Evolutionary conservation across 2,888 invertebrate species (phyloP).

Genomic region (Nezara viridula): DNA sequence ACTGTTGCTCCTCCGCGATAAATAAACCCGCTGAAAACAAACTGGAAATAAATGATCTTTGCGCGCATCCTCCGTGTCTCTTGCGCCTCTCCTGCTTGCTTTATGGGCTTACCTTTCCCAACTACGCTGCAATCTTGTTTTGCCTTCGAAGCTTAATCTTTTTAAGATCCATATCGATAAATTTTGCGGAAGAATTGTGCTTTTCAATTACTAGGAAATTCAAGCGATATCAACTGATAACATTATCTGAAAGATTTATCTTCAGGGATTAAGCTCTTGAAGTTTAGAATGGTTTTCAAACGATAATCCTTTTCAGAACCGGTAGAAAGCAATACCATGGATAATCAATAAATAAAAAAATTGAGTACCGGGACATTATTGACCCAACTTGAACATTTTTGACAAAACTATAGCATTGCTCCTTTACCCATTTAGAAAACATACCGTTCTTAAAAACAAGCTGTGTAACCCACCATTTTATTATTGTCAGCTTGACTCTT

Average conservation of each 20-base stretch:
- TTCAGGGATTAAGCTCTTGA: neutral
- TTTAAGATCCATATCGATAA: neutral
- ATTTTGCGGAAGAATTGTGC: neutral
- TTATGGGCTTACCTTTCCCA: neutral
- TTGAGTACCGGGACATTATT: no score
- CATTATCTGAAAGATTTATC: neutral
- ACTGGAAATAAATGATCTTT: conserved; percentile 11
- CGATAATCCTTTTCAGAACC: neutral
- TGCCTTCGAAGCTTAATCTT: no score
- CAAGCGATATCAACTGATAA: neutral
- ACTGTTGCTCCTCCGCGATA: conserved; percentile 35
- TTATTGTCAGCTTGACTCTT: no score
- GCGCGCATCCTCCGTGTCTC: neutral
- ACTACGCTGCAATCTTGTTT: no score
- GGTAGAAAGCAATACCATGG: neutral
- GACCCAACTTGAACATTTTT: no score
- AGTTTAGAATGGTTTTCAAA: neutral
- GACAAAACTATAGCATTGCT: no score
- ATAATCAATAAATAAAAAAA: no score
- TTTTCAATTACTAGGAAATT: neutral
- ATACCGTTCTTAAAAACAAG: no score
- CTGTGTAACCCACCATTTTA: no score
- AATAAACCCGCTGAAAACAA: conserved; percentile 27
- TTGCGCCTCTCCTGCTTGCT: neutral
- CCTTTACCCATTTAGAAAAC: no score